Percentiles rank a stretch among this genome's conserved stretches.
Conservation (phyloP, 2,888 invertebrate genomes). For the Protophormia terraenovae region DNA sequence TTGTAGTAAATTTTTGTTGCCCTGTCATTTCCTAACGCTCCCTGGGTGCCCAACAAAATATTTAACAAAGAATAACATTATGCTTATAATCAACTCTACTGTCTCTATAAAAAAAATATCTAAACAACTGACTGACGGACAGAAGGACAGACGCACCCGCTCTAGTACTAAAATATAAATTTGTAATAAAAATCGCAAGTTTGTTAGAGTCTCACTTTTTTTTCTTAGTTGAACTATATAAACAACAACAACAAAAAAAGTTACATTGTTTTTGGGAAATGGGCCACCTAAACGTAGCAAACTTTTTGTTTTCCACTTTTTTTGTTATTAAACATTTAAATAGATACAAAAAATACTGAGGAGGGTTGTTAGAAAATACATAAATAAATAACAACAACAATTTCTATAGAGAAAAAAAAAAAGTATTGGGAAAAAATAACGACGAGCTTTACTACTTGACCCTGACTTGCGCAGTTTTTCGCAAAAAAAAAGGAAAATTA, state of each 20-base stretch:
- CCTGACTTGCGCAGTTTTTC: constrained; percentile 79
- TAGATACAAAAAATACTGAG: too few relatives aligned
- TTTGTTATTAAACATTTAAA: constrained; percentile 36
- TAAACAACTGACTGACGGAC: neutral
- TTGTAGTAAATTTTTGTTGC: constrained; percentile 10
- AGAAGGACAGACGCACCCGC: constrained; percentile 58
- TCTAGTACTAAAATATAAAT: constrained; percentile 18
- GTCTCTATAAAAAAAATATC: neutral
- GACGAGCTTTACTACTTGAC: constrained; percentile 73
- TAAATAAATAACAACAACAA: constrained; percentile 14
- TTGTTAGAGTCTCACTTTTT: constrained; percentile 28
- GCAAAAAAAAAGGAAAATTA: constrained; percentile 20
- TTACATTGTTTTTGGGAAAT: constrained; percentile 47
- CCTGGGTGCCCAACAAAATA: constrained; percentile 61
- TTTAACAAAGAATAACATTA: constrained; percentile 65
- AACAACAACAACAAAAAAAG: too few relatives aligned
- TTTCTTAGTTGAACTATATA: neutral
- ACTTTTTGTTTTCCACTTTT: neutral
- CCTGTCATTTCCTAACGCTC: constrained; percentile 66
- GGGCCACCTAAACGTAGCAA: constrained; percentile 50
- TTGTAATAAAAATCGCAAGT: constrained; percentile 52
- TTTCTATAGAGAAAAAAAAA: constrained; percentile 39
- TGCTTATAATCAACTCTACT: constrained; percentile 27
- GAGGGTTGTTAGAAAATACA: constrained; percentile 55
- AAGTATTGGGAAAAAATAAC: constrained; percentile 32